Evolutionary conservation across 2,888 invertebrate genomes (phyloP), one percentile per base, ranked within the genome.

Genomic region (Odontocolon sp.): DNA sequence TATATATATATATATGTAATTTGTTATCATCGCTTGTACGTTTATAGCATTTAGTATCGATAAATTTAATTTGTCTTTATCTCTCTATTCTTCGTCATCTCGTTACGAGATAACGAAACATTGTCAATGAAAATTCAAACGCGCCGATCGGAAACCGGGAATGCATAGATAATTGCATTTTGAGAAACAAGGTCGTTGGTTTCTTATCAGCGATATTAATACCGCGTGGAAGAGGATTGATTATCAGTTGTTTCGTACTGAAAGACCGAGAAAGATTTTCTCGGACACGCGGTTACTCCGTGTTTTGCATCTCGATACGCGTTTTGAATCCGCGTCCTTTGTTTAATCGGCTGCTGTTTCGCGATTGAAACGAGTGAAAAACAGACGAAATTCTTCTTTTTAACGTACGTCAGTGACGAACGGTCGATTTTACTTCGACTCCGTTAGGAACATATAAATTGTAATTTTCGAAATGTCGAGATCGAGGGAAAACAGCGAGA

Each of bases 181-280:
- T 8, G 33, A 45, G 28, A 66, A 72, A 64, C 63, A 73, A 73
- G 45, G 73, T 68, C 75, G 52, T 40, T 57, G 68, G 2, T 74
- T 69, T 57, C 68, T 77, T 77, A 77, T 77, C 77, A 38, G 52
- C 5, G 21, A 28, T 61, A 54, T 52, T 40, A 59, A 9, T 33
- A 40, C 18, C 36, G 16, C 21, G 40, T n/a, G 40, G 40, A 50
- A 61, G 56, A 28, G 28, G 45, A 23, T 54, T 61, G 59, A 21
- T 54, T 36, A 42, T 64, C 57, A 42, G 26, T 64, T 52, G 36
- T 63, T n/a, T 21, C n/a, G n/a, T 23, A 16, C 9, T 18, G 21
- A 36, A 26, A 57, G 56, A 50, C 42, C 57, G 56, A 21, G 21
- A 36, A 26, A 57, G 56, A 50, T 50, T 63, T 63, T 26, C 63